Percentiles rank a stretch among this genome's conserved stretches.
Evolutionary conservation across 2,113 vertebrate genomes (phyloP).

Genomic region (Columba livia): DNA sequence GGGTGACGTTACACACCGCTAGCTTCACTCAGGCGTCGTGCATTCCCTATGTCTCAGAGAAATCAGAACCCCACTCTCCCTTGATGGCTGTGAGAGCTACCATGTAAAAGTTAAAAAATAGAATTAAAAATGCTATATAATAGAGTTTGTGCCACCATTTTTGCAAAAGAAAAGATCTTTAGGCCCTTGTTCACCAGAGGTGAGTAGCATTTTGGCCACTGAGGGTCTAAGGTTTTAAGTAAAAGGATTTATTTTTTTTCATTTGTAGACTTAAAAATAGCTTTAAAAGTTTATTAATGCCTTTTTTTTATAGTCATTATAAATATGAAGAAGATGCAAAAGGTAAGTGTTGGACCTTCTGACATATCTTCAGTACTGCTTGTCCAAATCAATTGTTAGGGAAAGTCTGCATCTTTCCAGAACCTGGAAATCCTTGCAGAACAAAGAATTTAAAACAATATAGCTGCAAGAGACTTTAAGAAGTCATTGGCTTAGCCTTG

Average conservation of each 20-base stretch:
- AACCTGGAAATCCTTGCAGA: neutral
- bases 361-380: neutral
- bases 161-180: neutral
- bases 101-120: fast-evolving
- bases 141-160: fast-evolving
- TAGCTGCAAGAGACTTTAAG: neutral
- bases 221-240: neutral
- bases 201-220: neutral
- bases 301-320: neutral
- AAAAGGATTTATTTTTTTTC: neutral
- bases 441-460: neutral
- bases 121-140: fast-evolving
- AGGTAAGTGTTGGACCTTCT: neutral
- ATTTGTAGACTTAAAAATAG: neutral
- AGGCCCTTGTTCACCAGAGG: neutral
- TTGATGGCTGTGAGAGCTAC: neutral
- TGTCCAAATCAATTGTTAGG: neutral
- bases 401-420: neutral
- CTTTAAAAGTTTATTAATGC: neutral
- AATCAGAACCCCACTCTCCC: fast-evolving
- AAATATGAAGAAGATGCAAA: neutral
- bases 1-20: fast-evolving
- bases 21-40: fast-evolving
- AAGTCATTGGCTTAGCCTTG: neutral
- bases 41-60: fast-evolving